Percentiles rank a stretch among this genome's conserved stretches.
phyloP scores from a whole-genome alignment of 2,113 vertebrate genomes.

The Budorcas taxicolor region DNA sequence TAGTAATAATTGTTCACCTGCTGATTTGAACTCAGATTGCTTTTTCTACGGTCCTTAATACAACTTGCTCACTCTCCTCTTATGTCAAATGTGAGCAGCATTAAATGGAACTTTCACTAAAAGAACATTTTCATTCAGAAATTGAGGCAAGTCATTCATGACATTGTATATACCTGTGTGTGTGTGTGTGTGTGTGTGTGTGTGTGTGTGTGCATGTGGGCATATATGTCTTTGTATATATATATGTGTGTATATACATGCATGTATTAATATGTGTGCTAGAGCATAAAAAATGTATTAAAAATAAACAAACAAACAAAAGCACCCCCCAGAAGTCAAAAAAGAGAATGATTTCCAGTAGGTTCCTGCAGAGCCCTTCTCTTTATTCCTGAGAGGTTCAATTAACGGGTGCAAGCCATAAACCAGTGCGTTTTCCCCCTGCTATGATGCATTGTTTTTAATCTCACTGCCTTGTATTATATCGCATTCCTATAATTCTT shows the following conservation, averaged over 20 bases:
- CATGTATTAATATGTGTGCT: neutral
- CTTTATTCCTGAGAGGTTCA: conserved; percentile 81
- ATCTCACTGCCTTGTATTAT: conserved; percentile 76
- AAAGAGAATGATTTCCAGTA: conserved; percentile 54
- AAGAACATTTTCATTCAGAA: neutral
- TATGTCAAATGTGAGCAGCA: neutral
- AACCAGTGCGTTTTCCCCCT: conserved; percentile 64
- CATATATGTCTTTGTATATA: no score
- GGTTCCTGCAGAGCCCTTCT: conserved; percentile 47
- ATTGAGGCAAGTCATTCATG: neutral
- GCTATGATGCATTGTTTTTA: conserved; percentile 82
- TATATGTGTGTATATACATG: fast-evolving
- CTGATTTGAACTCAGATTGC: neutral
- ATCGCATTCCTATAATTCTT: conserved; percentile 80
- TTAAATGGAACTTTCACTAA: conserved; percentile 30
- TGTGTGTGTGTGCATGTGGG: no score
- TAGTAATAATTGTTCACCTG: fast-evolving
- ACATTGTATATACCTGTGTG: neutral
- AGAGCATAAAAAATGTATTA: neutral
- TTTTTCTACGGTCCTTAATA: neutral
- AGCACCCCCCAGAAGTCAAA: conserved; percentile 63
- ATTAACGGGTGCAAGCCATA: conserved; percentile 80
- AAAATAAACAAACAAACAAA: neutral
- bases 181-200: fast-evolving
- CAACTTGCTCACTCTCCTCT: neutral